Conservation (phyloP, 2,113 vertebrate genomes). For the Mirounga angustirostris region DNA sequence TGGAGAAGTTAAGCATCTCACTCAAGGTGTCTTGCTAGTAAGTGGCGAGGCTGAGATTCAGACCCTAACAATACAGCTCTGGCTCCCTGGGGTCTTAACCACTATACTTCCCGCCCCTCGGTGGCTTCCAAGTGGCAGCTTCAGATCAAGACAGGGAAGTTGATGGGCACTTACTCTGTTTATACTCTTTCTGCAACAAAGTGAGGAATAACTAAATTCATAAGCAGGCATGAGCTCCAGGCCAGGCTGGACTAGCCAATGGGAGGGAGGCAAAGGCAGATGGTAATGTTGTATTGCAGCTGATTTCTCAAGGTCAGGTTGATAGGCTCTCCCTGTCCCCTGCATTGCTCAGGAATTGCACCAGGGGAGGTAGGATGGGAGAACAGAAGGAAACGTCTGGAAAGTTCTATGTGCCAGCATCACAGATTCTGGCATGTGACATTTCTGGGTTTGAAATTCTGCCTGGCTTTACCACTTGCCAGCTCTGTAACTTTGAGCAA, state of each 20-base stretch:
- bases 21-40: not conserved
- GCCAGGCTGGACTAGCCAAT: not conserved
- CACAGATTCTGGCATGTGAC: not conserved
- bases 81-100: not conserved
- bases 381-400: not conserved
- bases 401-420: not conserved
- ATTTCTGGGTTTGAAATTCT: not conserved
- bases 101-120: not conserved
- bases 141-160: not conserved
- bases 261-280: not conserved
- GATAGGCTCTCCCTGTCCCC: not conserved
- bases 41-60: not conserved
- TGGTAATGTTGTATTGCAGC: not conserved
- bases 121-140: not conserved
- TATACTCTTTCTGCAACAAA: not conserved
- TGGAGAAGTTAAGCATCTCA: not conserved
- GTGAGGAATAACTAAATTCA: not conserved
- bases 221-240: not conserved
- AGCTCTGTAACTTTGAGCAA: not conserved
- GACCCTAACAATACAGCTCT: not conserved
- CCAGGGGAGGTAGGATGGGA: not conserved
- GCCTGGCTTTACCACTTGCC: not conserved
- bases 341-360: not conserved
- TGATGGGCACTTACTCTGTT: not conserved
- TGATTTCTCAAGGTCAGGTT: not conserved